Percentiles rank a stretch among this genome's conserved stretches.
These are phyloP conservation scores for Polypedilum vanderplanki DNA, from an alignment of 1,140 invertebrate species.

Conservation along the genomic window DNA sequence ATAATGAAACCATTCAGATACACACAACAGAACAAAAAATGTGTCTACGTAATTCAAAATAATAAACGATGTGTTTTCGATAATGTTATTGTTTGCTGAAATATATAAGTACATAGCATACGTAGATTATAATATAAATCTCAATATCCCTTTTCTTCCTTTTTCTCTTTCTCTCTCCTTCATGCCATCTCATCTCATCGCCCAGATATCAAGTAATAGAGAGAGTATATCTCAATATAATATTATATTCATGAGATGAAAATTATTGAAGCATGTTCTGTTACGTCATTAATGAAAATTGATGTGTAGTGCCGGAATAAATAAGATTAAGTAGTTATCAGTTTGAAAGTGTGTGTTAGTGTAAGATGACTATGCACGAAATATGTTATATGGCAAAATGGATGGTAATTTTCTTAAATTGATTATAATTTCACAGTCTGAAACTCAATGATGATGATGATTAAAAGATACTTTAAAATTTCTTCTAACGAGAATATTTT, in stretches of 20 bases:
- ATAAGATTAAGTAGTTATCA: slow-evolving; percentile 27
- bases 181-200: neutral
- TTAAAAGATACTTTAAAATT: neutral
- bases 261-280: slow-evolving; percentile 17
- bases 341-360: no score
- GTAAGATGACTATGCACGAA: no score
- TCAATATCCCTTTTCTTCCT: slow-evolving; percentile 1
- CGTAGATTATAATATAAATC: slow-evolving; percentile 1
- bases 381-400: no score
- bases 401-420: slow-evolving; percentile 14
- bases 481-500: no score
- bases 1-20: no score
- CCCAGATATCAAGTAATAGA: neutral
- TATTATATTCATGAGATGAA: slow-evolving; percentile 25
- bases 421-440: slow-evolving; percentile 18
- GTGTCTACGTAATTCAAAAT: no score
- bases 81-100: no score
- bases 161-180: no score
- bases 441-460: slow-evolving; percentile 10
- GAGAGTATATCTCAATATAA: neutral
- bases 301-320: slow-evolving; percentile 11
- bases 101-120: neutral
- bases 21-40: no score
- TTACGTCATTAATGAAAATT: slow-evolving; percentile 7
- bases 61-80: no score